phyloP scores from a whole-genome alignment of 2,113 vertebrate species.

The Bambusicola thoracicus region DNA sequence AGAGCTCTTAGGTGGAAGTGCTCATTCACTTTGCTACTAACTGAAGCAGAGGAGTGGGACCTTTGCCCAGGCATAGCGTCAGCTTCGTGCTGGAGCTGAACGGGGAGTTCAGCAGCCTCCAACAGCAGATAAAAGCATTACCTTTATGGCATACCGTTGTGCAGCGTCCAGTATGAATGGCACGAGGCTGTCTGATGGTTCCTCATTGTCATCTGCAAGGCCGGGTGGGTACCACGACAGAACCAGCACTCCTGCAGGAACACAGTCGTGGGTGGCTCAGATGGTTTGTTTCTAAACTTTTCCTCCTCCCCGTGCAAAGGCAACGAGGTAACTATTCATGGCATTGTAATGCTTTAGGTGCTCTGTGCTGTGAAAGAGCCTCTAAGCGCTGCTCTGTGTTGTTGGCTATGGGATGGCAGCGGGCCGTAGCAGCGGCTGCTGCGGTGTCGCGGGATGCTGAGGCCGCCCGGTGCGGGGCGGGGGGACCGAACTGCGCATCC shows the following conservation, averaged over 20 bases:
- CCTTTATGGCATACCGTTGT: constrained; percentile 89
- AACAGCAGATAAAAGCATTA: constrained; percentile 45
- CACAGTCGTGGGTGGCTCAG: not conserved
- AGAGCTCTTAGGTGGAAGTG: not conserved
- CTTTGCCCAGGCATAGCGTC: not conserved
- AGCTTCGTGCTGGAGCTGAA: not conserved
- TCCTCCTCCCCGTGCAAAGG: not conserved
- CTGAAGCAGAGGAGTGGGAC: not conserved
- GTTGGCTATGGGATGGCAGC: not conserved
- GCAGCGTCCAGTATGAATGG: constrained; percentile 86
- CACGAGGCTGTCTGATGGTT: constrained; percentile 87
- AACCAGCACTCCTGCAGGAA: constrained; percentile 84
- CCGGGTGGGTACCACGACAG: constrained; percentile 91
- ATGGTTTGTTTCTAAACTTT: not conserved
- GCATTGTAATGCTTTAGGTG: not conserved
- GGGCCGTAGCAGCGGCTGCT: no score
- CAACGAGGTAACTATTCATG: not conserved
- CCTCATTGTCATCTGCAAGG: constrained; percentile 87
- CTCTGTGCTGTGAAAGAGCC: no score
- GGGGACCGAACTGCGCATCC: no score
- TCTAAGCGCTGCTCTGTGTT: not conserved
- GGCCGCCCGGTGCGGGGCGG: no score
- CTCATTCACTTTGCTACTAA: not conserved
- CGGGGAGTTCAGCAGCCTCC: not conserved
- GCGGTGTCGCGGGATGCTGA: not conserved